Evolutionary conservation across 30 jellyfish, hydroid and myxozoan species (phyloP).

Genomic region (Chironex yamaguchii): DNA sequence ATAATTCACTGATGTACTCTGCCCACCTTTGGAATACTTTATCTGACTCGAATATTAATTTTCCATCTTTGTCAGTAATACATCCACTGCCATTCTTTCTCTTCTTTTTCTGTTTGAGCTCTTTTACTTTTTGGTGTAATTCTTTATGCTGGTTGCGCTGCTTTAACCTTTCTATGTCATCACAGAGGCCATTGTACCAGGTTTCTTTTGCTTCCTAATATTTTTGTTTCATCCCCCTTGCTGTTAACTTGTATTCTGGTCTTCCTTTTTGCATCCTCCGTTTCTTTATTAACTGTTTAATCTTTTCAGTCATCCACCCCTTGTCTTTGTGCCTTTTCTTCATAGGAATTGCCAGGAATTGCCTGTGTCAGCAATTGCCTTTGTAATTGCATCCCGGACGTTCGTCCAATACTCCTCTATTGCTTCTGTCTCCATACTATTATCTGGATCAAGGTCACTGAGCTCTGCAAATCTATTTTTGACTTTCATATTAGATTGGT

Average conservation of each 20-base stretch:
- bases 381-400: background rate
- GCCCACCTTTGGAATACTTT: background rate
- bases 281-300: slow-evolving; percentile 8
- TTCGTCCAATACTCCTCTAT: background rate
- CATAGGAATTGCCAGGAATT: too few relatives aligned
- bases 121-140: background rate
- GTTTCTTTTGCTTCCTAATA: slow-evolving; percentile 3
- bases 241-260: background rate
- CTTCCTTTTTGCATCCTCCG: background rate
- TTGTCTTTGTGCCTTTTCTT: background rate
- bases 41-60: background rate
- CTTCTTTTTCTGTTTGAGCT: slow-evolving; percentile 3
- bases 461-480: slow-evolving; percentile 1
- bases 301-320: slow-evolving; percentile 41
- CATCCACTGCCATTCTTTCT: background rate
- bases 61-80: background rate
- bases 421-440: background rate
- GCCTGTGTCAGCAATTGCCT: background rate
- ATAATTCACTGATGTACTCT: background rate
- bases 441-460: too few relatives aligned
- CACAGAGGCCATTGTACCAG: slow-evolving; percentile 14
- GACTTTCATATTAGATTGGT: background rate
- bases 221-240: background rate
- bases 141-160: background rate
- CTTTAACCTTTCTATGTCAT: slow-evolving; percentile 7